Percentiles rank a stretch among this genome's conserved stretches.
Evolutionary conservation across 2,888 invertebrate genomes (phyloP).

Genomic region (Sarcophaga caerulescens): DNA sequence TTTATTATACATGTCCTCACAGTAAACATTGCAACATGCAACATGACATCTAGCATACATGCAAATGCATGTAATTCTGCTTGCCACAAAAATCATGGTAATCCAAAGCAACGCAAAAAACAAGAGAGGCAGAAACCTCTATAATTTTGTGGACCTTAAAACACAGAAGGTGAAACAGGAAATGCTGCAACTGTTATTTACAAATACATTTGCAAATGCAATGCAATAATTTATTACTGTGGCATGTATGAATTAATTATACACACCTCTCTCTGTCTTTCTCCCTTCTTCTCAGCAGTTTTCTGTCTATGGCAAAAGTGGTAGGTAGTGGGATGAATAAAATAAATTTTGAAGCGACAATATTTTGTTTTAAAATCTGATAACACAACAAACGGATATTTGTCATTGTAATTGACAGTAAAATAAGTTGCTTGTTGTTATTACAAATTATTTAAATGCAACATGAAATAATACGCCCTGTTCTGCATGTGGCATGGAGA

Average conservation of each 20-base stretch:
- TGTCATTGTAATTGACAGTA: no score
- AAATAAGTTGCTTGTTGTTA: no score
- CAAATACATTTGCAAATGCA: constrained; percentile 33
- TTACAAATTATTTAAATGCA: no score
- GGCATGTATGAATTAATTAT: constrained; percentile 67
- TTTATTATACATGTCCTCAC: constrained; percentile 36
- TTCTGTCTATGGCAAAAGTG: no score
- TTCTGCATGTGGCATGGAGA: no score
- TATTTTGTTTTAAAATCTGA: no score
- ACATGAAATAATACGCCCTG: no score
- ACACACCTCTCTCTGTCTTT: neutral
- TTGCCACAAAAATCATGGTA: no score
- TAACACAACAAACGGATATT: no score
- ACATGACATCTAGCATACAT: neutral
- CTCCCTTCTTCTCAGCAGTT: no score
- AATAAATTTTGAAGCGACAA: neutral
- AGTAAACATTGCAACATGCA: constrained; percentile 27
- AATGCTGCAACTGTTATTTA: constrained; percentile 63
- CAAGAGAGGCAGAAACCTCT: no score
- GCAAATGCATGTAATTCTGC: neutral
- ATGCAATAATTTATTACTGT: constrained; percentile 64
- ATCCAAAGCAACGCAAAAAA: neutral
- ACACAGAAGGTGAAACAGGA: constrained; percentile 61
- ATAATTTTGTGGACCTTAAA: neutral
- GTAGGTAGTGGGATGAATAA: neutral